A percentile compares a stretch with the other conserved stretches of the same genome.
Evolutionary conservation across 2,113 vertebrate genomes (phyloP).

Genomic region (Syngnathus scovelli): DNA sequence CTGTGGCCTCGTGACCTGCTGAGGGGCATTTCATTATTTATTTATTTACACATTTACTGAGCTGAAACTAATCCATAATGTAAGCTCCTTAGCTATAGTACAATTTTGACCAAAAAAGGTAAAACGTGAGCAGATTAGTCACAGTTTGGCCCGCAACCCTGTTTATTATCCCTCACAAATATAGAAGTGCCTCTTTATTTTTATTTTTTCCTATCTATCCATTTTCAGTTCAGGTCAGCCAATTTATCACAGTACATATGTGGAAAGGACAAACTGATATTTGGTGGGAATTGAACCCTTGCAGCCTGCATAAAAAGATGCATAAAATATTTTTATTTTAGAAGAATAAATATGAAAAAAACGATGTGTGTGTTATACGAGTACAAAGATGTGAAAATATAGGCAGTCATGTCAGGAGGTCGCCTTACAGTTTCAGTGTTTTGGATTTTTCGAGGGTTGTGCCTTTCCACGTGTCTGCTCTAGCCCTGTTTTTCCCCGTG

Average conservation of each 20-base stretch:
- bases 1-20: slow-evolving; percentile 54
- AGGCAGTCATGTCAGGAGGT: not conserved
- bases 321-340: not conserved
- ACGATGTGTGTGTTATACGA: not conserved
- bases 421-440: not conserved
- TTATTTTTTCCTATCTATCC: not conserved
- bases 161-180: not conserved
- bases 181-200: too few relatives aligned
- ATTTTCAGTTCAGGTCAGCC: not conserved
- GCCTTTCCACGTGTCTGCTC: slow-evolving; percentile 56
- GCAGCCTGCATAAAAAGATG: not conserved
- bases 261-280: too few relatives aligned
- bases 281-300: too few relatives aligned
- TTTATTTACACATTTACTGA: slow-evolving; percentile 41
- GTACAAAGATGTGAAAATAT: not conserved
- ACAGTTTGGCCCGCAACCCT: slow-evolving; percentile 22
- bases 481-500: slow-evolving; percentile 29
- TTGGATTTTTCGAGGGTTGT: not conserved
- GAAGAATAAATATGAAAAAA: too few relatives aligned
- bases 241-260: too few relatives aligned
- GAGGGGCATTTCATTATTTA: slow-evolving; percentile 17
- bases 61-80: slow-evolving; percentile 63
- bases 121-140: slow-evolving; percentile 50
- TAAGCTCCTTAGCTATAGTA: slow-evolving; percentile 65
- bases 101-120: slow-evolving; percentile 44